Percentiles rank a stretch among this genome's conserved stretches.
These are phyloP conservation scores for Mareca penelope DNA, from an alignment of 2,797 vertebrate species.

Conservation along the genomic window DNA sequence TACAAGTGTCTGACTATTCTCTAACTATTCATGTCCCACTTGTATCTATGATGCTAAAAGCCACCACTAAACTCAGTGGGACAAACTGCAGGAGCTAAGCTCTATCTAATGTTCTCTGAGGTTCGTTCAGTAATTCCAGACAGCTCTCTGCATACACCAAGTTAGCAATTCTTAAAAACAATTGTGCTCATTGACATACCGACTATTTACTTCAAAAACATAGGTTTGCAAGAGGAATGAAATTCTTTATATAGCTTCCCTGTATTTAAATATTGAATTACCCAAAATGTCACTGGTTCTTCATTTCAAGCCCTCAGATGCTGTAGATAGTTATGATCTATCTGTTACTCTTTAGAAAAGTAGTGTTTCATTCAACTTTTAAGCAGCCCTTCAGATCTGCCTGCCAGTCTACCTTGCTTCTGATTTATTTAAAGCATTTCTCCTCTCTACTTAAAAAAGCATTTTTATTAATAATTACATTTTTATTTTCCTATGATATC, in stretches of 20 bases:
- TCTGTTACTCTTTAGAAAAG: neutral
- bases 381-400: neutral
- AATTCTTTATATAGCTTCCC: accelerated
- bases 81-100: neutral
- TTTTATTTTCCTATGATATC: neutral
- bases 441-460: neutral
- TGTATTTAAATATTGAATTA: neutral
- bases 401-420: neutral
- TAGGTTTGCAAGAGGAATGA: too few species aligned
- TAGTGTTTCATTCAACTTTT: neutral
- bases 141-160: neutral
- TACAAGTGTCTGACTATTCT: neutral
- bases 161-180: neutral
- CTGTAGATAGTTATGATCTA: neutral
- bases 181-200: neutral
- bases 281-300: neutral
- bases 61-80: neutral
- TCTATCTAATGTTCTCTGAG: neutral
- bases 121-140: neutral
- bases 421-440: neutral
- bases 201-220: neutral
- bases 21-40: neutral
- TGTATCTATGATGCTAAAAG: neutral
- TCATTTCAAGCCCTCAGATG: neutral
- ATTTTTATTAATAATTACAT: neutral